Percentiles rank a stretch among this genome's conserved stretches.
Evolutionary conservation across 92 coral and sea anemone genomes (phyloP).

Genomic region (Siderastrea siderea): DNA sequence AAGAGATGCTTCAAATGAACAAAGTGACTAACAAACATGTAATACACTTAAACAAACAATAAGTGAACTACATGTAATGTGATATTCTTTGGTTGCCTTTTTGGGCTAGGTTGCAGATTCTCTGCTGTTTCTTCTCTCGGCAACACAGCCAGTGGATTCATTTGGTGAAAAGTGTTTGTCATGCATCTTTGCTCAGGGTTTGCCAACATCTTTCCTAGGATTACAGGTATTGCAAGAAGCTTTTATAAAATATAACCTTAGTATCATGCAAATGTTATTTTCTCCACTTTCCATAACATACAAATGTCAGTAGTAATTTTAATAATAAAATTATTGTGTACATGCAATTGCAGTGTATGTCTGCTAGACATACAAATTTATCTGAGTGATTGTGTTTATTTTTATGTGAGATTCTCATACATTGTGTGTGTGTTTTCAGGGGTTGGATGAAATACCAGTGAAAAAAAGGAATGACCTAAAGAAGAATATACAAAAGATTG

Average conservation of each 20-base stretch:
- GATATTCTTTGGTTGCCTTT: neutral
- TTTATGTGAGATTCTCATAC: neutral
- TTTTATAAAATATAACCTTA: neutral
- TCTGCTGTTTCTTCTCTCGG: constrained; percentile 82
- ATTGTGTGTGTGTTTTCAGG: constrained; percentile 51
- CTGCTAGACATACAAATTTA: too few relatives aligned
- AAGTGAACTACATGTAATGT: neutral
- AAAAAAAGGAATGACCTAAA: constrained; percentile 93
- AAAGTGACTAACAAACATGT: too few relatives aligned
- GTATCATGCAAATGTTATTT: neutral
- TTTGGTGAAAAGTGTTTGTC: constrained; percentile 93
- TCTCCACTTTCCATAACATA: neutral
- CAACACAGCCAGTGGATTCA: constrained; percentile 80
- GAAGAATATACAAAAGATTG: constrained; percentile 82
- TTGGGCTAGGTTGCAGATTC: constrained; percentile 93
- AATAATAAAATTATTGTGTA: too few relatives aligned
- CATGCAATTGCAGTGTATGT: too few relatives aligned
- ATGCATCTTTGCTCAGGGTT: constrained; percentile 95
- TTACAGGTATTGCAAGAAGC: constrained; percentile 76
- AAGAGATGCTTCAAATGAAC: too few relatives aligned
- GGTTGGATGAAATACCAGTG: constrained; percentile 82
- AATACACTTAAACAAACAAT: too few relatives aligned
- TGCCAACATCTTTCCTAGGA: constrained; percentile 89
- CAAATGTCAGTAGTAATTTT: too few relatives aligned
- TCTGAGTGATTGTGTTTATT: too few relatives aligned